Evolutionary conservation across 1,140 invertebrate species (phyloP).

Genomic region (Scaptomyza graminum): DNA sequence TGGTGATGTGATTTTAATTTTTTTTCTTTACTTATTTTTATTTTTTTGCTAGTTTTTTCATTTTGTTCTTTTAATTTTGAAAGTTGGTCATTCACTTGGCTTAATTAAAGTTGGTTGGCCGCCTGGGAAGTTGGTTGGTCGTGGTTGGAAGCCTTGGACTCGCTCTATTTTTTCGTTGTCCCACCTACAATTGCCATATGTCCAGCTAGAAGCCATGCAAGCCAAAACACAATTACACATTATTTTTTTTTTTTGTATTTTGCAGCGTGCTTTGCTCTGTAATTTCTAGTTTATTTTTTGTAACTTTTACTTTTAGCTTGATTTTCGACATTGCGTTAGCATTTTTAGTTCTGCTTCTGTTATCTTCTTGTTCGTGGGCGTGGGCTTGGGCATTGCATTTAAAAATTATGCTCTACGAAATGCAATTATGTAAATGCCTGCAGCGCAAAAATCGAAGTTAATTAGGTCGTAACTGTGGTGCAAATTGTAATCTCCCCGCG

Average conservation of each 20-base stretch:
- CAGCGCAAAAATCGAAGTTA: constrained; percentile 73
- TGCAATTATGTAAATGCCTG: constrained; percentile 80
- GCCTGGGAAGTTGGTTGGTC: constrained; percentile 27
- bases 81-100: constrained; percentile 57
- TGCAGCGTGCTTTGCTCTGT: constrained; percentile 43
- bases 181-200: constrained; percentile 58
- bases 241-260: constrained; percentile 34
- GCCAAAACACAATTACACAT: constrained; percentile 67
- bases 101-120: constrained; percentile 63
- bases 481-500: constrained; percentile 51
- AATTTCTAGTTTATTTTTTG: constrained; percentile 61
- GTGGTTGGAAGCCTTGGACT: constrained; percentile 12
- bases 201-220: constrained; percentile 30
- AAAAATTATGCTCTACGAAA: constrained; percentile 70
- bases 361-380: constrained; percentile 36
- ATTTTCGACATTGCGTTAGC: constrained; percentile 42
- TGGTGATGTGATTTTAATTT: constrained; percentile 19
- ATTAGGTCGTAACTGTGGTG: constrained; percentile 76
- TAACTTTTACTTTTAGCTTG: constrained; percentile 70
- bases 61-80: constrained; percentile 24
- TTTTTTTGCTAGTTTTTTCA: constrained; percentile 15
- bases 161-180: constrained; percentile 17
- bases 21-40: constrained; percentile 21
- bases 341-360: constrained; percentile 43
- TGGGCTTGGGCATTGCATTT: constrained; percentile 41